phyloP scores from a whole-genome alignment of 2,113 vertebrate species.

The Leptocoma aspasia region DNA sequence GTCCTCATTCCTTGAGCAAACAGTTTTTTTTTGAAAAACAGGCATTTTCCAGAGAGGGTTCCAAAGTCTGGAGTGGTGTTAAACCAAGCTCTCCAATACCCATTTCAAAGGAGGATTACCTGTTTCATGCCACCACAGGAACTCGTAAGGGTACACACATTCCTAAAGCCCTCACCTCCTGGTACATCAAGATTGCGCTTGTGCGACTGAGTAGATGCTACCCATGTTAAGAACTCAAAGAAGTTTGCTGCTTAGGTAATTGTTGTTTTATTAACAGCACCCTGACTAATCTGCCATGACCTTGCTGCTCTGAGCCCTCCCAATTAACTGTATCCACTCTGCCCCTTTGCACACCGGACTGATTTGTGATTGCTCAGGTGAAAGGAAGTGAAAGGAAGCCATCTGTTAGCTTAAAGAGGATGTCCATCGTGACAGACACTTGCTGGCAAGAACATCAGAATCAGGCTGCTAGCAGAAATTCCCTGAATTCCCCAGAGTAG shows the following conservation, averaged over 20 bases:
- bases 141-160: not conserved
- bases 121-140: not conserved
- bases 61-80: not conserved
- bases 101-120: not conserved
- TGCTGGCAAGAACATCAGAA: not conserved
- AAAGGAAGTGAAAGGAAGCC: not conserved
- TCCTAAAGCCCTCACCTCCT: not conserved
- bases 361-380: not conserved
- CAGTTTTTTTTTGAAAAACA: too few species aligned
- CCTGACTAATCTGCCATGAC: not conserved
- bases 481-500: not conserved
- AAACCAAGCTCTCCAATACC: not conserved
- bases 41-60: not conserved
- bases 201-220: not conserved
- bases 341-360: rapidly evolving
- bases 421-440: not conserved
- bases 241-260: not conserved
- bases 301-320: not conserved
- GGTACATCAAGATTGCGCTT: not conserved
- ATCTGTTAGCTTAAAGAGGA: not conserved
- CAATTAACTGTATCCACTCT: not conserved
- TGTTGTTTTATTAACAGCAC: not conserved
- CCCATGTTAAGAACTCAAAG: not conserved
- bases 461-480: not conserved
- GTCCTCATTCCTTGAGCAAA: not conserved